A percentile compares a stretch with the other conserved stretches of the same genome.
Conservation (phyloP, 2,113 vertebrate genomes). For the Dicrurus megarhynchus region DNA sequence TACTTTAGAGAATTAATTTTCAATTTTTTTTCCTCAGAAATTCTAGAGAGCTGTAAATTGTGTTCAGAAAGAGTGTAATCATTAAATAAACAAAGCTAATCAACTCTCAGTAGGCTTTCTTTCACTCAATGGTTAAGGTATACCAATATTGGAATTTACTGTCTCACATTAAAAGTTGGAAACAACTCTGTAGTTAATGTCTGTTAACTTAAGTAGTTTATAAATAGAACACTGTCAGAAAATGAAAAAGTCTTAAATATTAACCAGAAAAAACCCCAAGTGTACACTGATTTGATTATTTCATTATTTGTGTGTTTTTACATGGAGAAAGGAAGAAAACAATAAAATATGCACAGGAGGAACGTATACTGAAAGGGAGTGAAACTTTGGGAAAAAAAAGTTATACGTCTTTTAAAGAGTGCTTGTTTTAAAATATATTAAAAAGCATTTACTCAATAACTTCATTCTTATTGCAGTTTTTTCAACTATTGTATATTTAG, state of each 20-base stretch:
- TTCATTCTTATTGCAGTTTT: not conserved
- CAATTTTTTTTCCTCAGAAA: not conserved
- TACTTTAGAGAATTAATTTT: not conserved
- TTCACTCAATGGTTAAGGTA: not conserved
- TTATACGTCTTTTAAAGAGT: fast-evolving
- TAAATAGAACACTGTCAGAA: not conserved
- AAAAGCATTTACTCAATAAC: not conserved
- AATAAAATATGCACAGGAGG: not conserved
- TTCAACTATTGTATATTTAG: not conserved
- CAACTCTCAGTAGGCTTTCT: not conserved
- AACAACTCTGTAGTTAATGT: not conserved
- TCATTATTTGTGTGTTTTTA: not conserved
- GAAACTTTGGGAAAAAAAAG: not conserved
- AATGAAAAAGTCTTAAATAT: not conserved
- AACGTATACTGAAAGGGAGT: not conserved
- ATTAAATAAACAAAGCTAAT: not conserved
- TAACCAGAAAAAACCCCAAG: not conserved
- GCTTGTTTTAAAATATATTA: not conserved
- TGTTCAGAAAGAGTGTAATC: not conserved
- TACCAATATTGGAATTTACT: not conserved
- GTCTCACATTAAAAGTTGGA: not conserved
- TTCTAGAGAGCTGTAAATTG: not conserved
- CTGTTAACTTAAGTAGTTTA: not conserved
- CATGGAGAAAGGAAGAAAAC: not conserved
- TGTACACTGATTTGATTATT: not conserved